These are phyloP conservation scores for Nezara viridula DNA, from an alignment of 2,888 invertebrate genomes.

Conservation along the genomic window DNA sequence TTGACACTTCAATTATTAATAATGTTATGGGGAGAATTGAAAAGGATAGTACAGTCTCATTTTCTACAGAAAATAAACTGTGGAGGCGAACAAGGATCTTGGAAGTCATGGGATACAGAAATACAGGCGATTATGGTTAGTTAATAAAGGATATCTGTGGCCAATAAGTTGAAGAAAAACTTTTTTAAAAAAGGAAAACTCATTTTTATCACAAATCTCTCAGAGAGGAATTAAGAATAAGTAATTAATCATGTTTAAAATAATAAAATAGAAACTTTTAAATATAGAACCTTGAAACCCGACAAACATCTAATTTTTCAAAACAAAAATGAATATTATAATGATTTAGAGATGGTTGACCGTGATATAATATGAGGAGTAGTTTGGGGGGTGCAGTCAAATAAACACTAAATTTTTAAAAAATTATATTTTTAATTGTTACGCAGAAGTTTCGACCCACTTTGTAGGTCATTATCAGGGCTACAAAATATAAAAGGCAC, in stretches of 20 bases:
- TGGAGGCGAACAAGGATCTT: constrained; percentile 49
- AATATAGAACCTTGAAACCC: neutral
- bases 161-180: neutral
- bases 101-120: constrained; percentile 42
- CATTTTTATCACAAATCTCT: neutral
- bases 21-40: neutral
- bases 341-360: no score
- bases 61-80: neutral
- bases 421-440: no score
- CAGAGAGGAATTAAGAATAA: neutral
- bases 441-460: no score
- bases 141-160: neutral
- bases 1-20: no score
- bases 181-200: neutral
- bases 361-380: no score
- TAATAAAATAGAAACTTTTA: neutral
- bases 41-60: neutral
- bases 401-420: no score
- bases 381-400: no score
- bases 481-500: no score
- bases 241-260: neutral
- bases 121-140: constrained; percentile 20
- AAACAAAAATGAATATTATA: no score
- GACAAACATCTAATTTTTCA: neutral
- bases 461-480: no score